Percentiles rank a stretch among this genome's conserved stretches.
These are phyloP conservation scores for Amblyopsis hoosieri DNA, from an alignment of 2,797 vertebrate genomes.

Conservation along the genomic window DNA sequence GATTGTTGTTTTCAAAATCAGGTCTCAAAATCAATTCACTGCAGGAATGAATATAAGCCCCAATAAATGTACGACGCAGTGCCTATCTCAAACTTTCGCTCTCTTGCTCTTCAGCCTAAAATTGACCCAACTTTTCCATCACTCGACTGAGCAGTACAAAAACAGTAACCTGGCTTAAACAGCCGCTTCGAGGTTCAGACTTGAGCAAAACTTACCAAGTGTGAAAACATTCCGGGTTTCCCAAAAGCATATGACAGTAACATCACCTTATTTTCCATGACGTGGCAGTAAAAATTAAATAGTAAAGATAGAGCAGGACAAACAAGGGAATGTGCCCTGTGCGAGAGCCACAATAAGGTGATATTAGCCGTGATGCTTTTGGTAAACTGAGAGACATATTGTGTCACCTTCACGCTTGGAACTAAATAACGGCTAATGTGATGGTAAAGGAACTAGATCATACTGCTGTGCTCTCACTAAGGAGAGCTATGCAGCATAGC, in stretches of 20 bases:
- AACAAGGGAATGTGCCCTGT: conserved; percentile 8
- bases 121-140: too few relatives aligned
- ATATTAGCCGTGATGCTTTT: conserved; percentile 28
- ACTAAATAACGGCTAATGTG: conserved; percentile 26
- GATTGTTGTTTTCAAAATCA: too few relatives aligned
- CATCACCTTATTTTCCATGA: conserved; percentile 13
- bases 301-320: background rate
- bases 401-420: conserved; percentile 26
- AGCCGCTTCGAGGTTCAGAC: too few relatives aligned
- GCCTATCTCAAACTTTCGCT: background rate
- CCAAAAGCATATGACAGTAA: conserved; percentile 34
- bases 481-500: background rate
- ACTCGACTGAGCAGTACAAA: too few relatives aligned
- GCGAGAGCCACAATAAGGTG: background rate
- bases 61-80: too few relatives aligned
- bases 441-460: background rate
- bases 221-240: conserved; percentile 17
- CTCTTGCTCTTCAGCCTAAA: background rate
- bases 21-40: too few relatives aligned
- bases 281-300: conserved; percentile 16
- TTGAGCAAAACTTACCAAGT: too few relatives aligned
- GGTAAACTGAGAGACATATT: conserved; percentile 36
- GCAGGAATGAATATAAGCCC: too few relatives aligned
- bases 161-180: too few relatives aligned
- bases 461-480: background rate